A percentile compares a stretch with the other conserved stretches of the same genome.
These are phyloP conservation scores for Paguma larvata DNA, from an alignment of 2,797 vertebrate genomes.

Conservation along the genomic window DNA sequence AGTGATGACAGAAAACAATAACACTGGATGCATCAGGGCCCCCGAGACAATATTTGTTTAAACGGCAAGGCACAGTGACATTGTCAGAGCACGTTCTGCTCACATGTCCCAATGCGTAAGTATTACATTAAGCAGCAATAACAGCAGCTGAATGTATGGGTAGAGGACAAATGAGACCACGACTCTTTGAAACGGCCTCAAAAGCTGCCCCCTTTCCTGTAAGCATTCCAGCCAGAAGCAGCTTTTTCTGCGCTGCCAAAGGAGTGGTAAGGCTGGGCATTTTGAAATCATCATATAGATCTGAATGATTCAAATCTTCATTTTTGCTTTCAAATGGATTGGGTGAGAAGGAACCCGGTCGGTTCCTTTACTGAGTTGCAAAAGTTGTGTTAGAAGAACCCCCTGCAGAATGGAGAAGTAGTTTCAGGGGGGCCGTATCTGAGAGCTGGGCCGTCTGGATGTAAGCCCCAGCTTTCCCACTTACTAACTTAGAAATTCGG, in stretches of 20 bases:
- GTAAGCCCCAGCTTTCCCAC: neutral
- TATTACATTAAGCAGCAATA: slow-evolving; percentile 20
- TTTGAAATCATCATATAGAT: slow-evolving; percentile 16
- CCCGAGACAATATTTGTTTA: neutral
- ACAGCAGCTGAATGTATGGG: neutral
- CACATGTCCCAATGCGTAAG: slow-evolving; percentile 15
- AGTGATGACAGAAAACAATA: neutral
- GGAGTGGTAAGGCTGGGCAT: neutral
- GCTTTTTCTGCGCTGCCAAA: neutral
- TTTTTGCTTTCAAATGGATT: neutral
- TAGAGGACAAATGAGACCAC: neutral
- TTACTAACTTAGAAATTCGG: neutral
- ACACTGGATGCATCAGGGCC: neutral
- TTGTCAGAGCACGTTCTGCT: neutral
- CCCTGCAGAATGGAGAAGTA: accelerated
- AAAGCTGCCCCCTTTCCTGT: neutral
- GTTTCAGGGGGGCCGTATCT: neutral
- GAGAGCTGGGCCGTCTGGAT: neutral
- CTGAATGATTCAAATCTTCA: neutral
- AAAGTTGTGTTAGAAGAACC: neutral
- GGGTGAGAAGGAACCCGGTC: neutral
- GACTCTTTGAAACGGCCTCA: neutral
- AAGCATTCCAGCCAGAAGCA: neutral
- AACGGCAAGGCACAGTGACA: neutral
- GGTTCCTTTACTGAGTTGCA: neutral